Evolutionary conservation across 2,797 vertebrate genomes (phyloP), one percentile per base, ranked within the genome.

Genomic region (Pseudochirops corinnae): DNA sequence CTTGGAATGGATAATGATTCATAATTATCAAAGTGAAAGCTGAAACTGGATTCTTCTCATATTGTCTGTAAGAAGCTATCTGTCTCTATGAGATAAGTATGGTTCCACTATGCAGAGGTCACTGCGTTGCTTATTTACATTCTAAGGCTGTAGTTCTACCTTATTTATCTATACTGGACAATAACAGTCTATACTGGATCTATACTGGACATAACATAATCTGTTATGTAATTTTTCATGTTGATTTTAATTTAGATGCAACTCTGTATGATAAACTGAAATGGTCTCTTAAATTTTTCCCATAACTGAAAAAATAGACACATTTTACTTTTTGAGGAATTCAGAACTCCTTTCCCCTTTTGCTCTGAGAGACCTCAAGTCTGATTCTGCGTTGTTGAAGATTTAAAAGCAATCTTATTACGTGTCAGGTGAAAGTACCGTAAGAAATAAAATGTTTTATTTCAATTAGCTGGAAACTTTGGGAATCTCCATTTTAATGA

Each of bases 21-120:
- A 93, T 87, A 95, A 82, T 56, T 94, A 90, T 12, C 58, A 21
- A 74, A 95, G n/a, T 92, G 55, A 56, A 90, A 91, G 92, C 93
- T 92, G 62, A 39, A 74, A 96, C 56, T 90, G 56, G 82, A 55
- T 10, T 90, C 29, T 93, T 94, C 29, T 93, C 94, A 95, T 94
- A 94, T 74, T 26, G 93, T 55, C 55, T 95, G 82, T 26, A 39
- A 55, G 94, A 96, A 94, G 53, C 92, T 58, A 94, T 93, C 55
- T 46, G 2, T 46, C 46, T 46, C 46, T 57, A 31, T 39, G 92
- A 60, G 28, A 95, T 92, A 90, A 92, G 12, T 91, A 55, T 87
- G 39, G 26, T 87, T 96, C 24, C 50, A 14, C 46, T 60, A 87
- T 94, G 94, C 26, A 3, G 93, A 93, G 92, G 18, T 74, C 56